phyloP scores from a whole-genome alignment of 2,797 vertebrate genomes.

The Synanceia verrucosa region DNA sequence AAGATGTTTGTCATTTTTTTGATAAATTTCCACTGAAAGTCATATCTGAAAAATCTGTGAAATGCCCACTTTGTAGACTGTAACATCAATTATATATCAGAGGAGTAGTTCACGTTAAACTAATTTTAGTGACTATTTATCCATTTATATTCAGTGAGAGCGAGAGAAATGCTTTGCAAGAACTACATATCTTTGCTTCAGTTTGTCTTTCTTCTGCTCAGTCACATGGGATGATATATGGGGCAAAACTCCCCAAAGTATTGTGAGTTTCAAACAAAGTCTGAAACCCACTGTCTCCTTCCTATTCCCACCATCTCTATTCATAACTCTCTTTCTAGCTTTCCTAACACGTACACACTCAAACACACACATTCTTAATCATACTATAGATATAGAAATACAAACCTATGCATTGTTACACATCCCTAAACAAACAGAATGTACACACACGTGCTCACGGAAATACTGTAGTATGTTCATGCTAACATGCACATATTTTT shows the following conservation, averaged over 20 bases:
- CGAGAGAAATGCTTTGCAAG: conserved; percentile 53
- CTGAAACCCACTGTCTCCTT: conserved; percentile 62
- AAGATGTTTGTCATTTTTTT: conserved; percentile 4
- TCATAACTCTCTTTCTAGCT: conserved; percentile 54
- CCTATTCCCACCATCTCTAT: conserved; percentile 55
- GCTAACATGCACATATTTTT: background rate
- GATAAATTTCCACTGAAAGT: conserved; percentile 9
- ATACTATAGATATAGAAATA: conserved; percentile 49
- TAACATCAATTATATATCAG: conserved; percentile 21
- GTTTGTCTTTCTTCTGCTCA: conserved; percentile 62
- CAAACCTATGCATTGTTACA: conserved; percentile 38
- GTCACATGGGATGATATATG: conserved; percentile 78
- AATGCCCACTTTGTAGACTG: conserved; percentile 26
- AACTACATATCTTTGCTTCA: conserved; percentile 55
- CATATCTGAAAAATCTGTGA: conserved; percentile 20
- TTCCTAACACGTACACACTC: conserved; percentile 39
- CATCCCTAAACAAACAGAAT: conserved; percentile 40
- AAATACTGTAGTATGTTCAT: conserved; percentile 7
- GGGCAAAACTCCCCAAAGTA: conserved; percentile 77
- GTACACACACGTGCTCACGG: conserved; percentile 5
- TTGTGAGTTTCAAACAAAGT: conserved; percentile 75
- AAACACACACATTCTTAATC: conserved; percentile 23
- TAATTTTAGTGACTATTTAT: conserved; percentile 57
- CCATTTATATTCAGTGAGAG: conserved; percentile 72
- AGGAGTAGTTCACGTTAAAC: conserved; percentile 31